These are phyloP conservation scores for Adrianichthys oophorus DNA, from an alignment of 2,797 vertebrate genomes.

Conservation along the genomic window DNA sequence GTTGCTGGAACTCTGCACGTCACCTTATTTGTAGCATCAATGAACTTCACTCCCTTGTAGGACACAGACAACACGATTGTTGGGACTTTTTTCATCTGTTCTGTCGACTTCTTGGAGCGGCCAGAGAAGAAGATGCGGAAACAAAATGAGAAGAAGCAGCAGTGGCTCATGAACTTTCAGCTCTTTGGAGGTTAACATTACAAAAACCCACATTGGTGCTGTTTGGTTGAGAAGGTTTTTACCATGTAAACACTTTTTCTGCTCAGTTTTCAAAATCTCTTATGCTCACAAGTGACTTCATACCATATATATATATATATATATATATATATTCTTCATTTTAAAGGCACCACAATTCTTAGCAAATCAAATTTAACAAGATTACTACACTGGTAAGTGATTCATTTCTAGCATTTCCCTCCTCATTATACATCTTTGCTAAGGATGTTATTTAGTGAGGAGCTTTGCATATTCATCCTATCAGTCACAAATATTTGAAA, in stretches of 20 bases:
- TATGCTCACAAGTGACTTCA: not conserved
- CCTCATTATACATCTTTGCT: slow-evolving; percentile 42
- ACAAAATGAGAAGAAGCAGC: slow-evolving; percentile 12
- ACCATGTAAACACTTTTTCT: too few species aligned
- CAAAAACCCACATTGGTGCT: not conserved
- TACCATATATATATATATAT: not conserved
- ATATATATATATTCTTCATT: slow-evolving; percentile 1
- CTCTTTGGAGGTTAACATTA: not conserved
- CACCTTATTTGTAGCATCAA: slow-evolving; percentile 99
- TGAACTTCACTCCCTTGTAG: slow-evolving; percentile 99
- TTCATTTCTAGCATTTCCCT: slow-evolving; percentile 8
- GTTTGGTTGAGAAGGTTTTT: not conserved
- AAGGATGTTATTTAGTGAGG: slow-evolving; percentile 34
- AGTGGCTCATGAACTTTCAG: slow-evolving; percentile 29
- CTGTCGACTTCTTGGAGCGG: slow-evolving; percentile 91
- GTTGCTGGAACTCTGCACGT: slow-evolving; percentile 13
- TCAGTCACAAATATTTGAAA: slow-evolving; percentile 42
- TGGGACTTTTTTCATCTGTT: slow-evolving; percentile 99
- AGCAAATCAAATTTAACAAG: not conserved
- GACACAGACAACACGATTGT: slow-evolving; percentile 97
- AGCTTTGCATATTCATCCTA: slow-evolving; percentile 35
- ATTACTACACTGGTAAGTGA: too few species aligned
- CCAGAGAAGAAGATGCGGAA: slow-evolving; percentile 7
- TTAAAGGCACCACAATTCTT: not conserved
- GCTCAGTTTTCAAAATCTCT: too few species aligned